phyloP scores from a whole-genome alignment of 1,140 invertebrate species.

The Drosophila guanche region DNA sequence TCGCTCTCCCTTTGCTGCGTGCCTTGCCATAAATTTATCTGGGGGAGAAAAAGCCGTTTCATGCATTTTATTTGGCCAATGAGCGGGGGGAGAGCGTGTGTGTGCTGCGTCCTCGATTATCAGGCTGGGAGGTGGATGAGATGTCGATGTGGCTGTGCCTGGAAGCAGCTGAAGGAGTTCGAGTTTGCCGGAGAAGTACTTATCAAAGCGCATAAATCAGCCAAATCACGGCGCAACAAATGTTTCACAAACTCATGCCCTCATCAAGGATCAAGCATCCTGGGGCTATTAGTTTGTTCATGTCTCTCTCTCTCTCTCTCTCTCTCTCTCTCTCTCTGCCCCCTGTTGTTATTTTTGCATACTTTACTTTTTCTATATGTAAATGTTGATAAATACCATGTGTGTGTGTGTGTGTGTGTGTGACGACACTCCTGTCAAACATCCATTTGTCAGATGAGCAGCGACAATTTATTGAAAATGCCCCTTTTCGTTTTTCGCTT shows the following conservation, averaged over 20 bases:
- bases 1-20: slow-evolving; percentile 3
- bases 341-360: background rate
- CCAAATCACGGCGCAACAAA: slow-evolving; percentile 72
- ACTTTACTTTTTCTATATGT: slow-evolving; percentile 27
- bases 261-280: slow-evolving; percentile 3
- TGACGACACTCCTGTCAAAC: slow-evolving; percentile 41
- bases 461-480: slow-evolving; percentile 57
- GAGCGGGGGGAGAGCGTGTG: slow-evolving; percentile 7
- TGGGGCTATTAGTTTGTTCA: slow-evolving; percentile 9
- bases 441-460: slow-evolving; percentile 72
- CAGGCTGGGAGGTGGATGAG: slow-evolving; percentile 20
- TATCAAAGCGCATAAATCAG: slow-evolving; percentile 73
- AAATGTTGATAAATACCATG: slow-evolving; percentile 46
- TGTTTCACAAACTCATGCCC: slow-evolving; percentile 60
- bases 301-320: too few relatives aligned
- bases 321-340: too few relatives aligned
- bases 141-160: too few relatives aligned
- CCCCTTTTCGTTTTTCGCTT: slow-evolving; percentile 22
- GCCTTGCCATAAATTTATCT: slow-evolving; percentile 52
- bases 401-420: slow-evolving; percentile 18
- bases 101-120: slow-evolving; percentile 41
- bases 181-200: slow-evolving; percentile 30
- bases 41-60: slow-evolving; percentile 27
- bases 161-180: too few relatives aligned
- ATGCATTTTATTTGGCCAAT: slow-evolving; percentile 59